Base-by-base conservation (phyloP, 2,113 vertebrate genomes). In the Pluvianellus socialis region DNA sequence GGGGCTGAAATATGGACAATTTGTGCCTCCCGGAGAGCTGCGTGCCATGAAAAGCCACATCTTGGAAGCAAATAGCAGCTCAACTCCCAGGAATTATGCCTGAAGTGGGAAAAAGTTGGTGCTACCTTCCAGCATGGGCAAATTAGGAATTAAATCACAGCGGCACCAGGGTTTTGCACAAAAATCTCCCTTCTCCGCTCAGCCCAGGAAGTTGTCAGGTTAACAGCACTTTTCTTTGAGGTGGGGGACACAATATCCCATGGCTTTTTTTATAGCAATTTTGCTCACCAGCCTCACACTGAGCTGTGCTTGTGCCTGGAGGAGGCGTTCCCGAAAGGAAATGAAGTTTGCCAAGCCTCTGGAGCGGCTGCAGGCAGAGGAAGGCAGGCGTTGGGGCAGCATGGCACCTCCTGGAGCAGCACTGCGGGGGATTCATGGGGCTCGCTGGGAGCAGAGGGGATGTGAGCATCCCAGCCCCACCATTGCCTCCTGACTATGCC, bases 191-290 rank as follows among this genome's bases (percentile, higher is more conserved):
- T 82, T 63, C 38, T 61, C 26, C 0, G 2, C 76, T 84, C 32
- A 85, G 86, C 47, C 72, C 52, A 53, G 72, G 75, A 89, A 61
- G 40, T 75, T 92, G n/a, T 44, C 75, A 68, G 33, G 33, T 77
- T 88, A 88, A 74, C 6, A 88, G 76, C 4, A 4, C 33, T 65
- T 88, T 83, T 93, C 81, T 76, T 65, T 2, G 11, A 32, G 80
- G 49, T 75, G 28, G 50, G 71, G 28, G 40, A 81, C 91, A 75
- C 13, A 84, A 42, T 49, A 68, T 91, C 86, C 72, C 2, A 4
- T 30, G 84, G 86, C 32, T 95, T 94, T 88, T 88, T 86, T 44
- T 44, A 86, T 94, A 94, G 56, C 35, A 63, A 9, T 92, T 95
- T 92, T 79, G 23, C 47, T 75, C 19, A 0, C 38, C 61, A 88